Conservation (phyloP, 2,113 vertebrate species). For the Microtus richardsoni region DNA sequence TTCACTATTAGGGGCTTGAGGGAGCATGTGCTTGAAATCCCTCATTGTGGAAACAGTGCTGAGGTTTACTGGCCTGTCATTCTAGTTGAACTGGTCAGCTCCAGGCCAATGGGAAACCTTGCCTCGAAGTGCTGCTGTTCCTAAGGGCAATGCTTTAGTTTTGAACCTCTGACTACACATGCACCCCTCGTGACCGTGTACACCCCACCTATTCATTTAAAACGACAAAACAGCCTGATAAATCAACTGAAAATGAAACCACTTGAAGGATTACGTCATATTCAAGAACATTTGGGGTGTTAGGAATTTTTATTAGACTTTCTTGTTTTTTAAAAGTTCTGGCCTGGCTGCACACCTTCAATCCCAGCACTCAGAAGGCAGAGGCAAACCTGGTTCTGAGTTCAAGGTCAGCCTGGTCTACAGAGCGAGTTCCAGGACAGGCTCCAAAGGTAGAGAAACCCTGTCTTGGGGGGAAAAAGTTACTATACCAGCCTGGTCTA, state of each 20-base stretch:
- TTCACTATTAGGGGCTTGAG: background rate
- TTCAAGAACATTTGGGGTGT: background rate
- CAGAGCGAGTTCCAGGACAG: too few species aligned
- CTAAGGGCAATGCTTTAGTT: background rate
- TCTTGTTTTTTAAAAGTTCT: background rate
- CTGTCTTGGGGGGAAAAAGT: too few species aligned
- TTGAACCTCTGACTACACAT: background rate
- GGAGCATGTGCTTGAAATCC: background rate
- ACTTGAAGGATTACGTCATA: slow-evolving; percentile 22
- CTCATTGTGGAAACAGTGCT: background rate
- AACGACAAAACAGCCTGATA: background rate
- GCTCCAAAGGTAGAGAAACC: too few species aligned
- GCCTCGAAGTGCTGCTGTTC: background rate
- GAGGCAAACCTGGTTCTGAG: too few species aligned
- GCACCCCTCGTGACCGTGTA: background rate
- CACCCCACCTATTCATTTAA: background rate
- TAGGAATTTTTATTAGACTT: slow-evolving; percentile 5
- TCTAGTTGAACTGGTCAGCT: background rate
- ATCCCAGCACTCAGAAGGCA: too few species aligned
- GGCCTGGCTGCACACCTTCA: too few species aligned
- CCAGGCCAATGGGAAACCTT: background rate
- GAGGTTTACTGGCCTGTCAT: background rate
- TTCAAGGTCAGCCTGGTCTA: too few species aligned
- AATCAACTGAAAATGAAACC: slow-evolving; percentile 12
- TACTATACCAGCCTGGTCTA: too few species aligned